A percentile compares a stretch with the other conserved stretches of the same genome.
phyloP scores from a whole-genome alignment of 2,888 invertebrate genomes.

The Eupeodes latifasciatus region DNA sequence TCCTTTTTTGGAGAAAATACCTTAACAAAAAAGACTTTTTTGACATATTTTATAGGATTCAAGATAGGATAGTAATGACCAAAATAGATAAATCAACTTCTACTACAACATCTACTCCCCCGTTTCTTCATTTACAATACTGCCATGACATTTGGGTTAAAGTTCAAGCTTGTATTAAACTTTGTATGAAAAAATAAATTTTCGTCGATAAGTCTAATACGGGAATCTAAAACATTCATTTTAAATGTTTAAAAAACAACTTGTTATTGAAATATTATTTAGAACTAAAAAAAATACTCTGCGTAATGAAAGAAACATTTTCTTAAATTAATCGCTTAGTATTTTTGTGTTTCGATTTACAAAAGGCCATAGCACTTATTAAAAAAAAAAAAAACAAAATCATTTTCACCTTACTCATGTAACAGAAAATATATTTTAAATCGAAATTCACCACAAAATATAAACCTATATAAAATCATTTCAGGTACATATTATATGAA shows the following conservation, averaged over 20 bases:
- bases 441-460: constrained; percentile 22
- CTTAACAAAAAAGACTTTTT: too few species aligned
- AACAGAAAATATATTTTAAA: constrained; percentile 11
- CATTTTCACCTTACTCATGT: constrained; percentile 15
- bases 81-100: too few species aligned
- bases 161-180: too few species aligned
- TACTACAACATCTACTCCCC: too few species aligned
- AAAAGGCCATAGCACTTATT: constrained; percentile 9
- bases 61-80: too few species aligned
- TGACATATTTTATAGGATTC: too few species aligned
- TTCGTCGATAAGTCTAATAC: too few species aligned
- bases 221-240: too few species aligned
- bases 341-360: constrained; percentile 14
- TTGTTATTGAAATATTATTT: background rate
- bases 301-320: background rate
- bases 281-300: background rate
- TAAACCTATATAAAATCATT: background rate
- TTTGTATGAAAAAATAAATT: too few species aligned
- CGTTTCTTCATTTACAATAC: too few species aligned
- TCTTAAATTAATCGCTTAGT: background rate
- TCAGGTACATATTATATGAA: background rate
- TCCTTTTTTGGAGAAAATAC: too few species aligned
- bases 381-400: background rate
- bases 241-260: background rate
- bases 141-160: too few species aligned